A percentile compares a stretch with the other conserved stretches of the same genome.
phyloP scores from a whole-genome alignment of 1,140 invertebrate genomes.

The Gryon sp. region DNA sequence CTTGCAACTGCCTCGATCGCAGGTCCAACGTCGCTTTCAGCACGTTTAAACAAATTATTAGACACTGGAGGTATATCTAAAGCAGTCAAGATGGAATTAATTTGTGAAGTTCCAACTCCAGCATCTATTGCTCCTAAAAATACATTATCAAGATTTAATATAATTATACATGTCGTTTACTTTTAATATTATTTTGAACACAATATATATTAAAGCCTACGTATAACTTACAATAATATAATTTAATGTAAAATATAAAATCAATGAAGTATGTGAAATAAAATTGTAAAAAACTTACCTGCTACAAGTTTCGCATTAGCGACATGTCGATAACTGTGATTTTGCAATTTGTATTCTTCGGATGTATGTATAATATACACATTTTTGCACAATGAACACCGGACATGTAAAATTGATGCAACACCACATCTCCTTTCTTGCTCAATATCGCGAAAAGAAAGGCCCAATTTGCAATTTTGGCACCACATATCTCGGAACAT shows the following conservation, averaged over 20 bases:
- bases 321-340: not conserved
- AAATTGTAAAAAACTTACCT: no score
- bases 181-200: slow-evolving; percentile 8
- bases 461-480: no score
- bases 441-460: slow-evolving; percentile 5
- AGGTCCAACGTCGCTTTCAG: slow-evolving; percentile 14
- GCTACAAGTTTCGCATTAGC: slow-evolving; percentile 15
- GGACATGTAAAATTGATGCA: slow-evolving; percentile 6
- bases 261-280: no score
- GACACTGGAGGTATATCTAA: slow-evolving; percentile 4
- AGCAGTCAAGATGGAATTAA: slow-evolving; percentile 11
- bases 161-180: no score
- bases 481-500: slow-evolving; percentile 7
- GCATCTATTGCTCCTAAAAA: slow-evolving; percentile 20
- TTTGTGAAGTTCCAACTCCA: slow-evolving; percentile 6
- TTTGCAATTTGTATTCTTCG: not conserved
- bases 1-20: slow-evolving; percentile 11
- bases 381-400: slow-evolving; percentile 6
- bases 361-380: not conserved
- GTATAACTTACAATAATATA: no score
- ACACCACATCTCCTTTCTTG: slow-evolving; percentile 4
- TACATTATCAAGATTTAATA: no score
- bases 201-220: slow-evolving; percentile 3
- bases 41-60: slow-evolving; percentile 20
- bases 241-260: no score